A percentile compares a stretch with the other conserved stretches of the same genome.
Evolutionary conservation across 2,888 invertebrate genomes (phyloP).

Genomic region (Palloptera scutellata): DNA sequence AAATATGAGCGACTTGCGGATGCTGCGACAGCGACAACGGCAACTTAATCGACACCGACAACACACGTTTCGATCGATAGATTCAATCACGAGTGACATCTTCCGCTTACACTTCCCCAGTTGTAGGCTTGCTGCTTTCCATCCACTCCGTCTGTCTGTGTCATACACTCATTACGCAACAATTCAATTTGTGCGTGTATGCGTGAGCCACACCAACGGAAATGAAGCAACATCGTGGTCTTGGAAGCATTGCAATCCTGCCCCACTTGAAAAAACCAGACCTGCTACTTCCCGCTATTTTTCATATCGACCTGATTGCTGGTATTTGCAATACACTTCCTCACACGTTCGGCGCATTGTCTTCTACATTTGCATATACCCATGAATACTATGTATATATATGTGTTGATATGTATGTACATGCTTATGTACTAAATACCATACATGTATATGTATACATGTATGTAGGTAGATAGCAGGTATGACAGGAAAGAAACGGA

Average conservation of each 20-base stretch:
- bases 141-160: too few relatives aligned
- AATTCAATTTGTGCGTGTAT: too few relatives aligned
- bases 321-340: too few relatives aligned
- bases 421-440: background rate
- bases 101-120: conserved; percentile 50
- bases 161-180: too few relatives aligned
- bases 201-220: background rate
- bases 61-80: conserved; percentile 29
- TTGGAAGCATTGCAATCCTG: too few relatives aligned
- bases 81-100: conserved; percentile 58
- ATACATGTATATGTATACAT: background rate
- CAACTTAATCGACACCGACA: background rate
- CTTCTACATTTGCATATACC: background rate
- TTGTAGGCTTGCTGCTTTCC: too few relatives aligned
- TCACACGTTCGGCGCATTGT: background rate
- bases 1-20: too few relatives aligned
- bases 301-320: too few relatives aligned
- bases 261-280: too few relatives aligned
- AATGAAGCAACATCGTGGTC: background rate
- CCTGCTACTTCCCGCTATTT: too few relatives aligned
- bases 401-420: background rate
- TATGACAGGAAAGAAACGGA: conserved; percentile 44
- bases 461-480: background rate
- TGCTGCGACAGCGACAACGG: too few relatives aligned
- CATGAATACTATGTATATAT: background rate